phyloP scores from a whole-genome alignment of 2,113 vertebrate genomes.

The Silurus glanis region DNA sequence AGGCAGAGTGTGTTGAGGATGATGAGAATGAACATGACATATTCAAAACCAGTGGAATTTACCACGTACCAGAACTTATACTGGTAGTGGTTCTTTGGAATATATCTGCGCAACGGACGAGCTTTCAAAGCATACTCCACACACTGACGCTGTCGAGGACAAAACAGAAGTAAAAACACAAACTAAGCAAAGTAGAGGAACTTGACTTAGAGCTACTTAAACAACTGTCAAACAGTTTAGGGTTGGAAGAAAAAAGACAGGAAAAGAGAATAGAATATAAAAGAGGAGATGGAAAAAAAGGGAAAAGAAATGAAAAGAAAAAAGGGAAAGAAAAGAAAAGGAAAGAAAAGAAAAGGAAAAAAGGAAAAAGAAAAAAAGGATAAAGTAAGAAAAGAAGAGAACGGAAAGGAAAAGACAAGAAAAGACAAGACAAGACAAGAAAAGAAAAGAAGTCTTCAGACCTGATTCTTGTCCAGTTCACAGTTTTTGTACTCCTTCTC shows the following conservation, averaged over 20 bases:
- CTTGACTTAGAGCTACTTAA: background rate
- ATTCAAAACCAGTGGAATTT: constrained; percentile 97
- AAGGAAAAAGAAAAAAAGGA: background rate
- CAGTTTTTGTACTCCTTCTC: constrained; percentile 99
- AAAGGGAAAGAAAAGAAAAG: background rate
- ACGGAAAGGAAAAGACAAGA: background rate
- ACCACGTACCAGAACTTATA: constrained; percentile 99
- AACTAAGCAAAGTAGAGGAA: background rate
- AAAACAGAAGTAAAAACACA: background rate
- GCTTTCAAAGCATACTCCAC: constrained; percentile 98
- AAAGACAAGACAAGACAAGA: background rate
- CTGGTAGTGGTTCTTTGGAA: constrained; percentile 98
- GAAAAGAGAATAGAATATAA: background rate
- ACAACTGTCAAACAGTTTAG: background rate
- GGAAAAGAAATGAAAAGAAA: background rate
- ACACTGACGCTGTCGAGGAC: constrained; percentile 85
- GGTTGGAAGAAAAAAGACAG: background rate
- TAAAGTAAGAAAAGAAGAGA: background rate
- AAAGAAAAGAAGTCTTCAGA: constrained; percentile 55
- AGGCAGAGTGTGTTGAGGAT: constrained; percentile 98
- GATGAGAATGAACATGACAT: constrained; percentile 99
- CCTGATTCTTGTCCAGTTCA: constrained; percentile 99
- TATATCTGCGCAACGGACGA: constrained; percentile 91
- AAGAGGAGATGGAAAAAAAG: background rate
- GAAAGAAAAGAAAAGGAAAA: background rate